Evolutionary conservation across 2,888 invertebrate genomes (phyloP).

Genomic region (Theretra japonica): DNA sequence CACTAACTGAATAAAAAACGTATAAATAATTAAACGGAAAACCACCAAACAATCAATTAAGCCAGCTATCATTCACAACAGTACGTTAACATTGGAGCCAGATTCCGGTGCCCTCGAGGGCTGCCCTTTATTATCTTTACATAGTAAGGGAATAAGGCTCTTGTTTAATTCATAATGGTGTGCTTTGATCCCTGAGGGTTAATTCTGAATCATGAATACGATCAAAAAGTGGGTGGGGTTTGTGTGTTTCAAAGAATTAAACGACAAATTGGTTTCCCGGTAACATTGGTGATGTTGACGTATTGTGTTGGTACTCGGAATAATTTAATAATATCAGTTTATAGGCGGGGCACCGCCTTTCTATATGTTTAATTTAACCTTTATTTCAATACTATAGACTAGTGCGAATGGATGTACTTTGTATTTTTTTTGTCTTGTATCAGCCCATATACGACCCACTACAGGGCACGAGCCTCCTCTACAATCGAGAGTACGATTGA

Average conservation of each 20-base stretch:
- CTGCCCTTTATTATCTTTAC: conserved; percentile 33
- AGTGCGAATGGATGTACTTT: too few relatives aligned
- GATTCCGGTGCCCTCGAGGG: conserved; percentile 28
- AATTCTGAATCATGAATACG: conserved; percentile 27
- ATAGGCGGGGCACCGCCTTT: too few relatives aligned
- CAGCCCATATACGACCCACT: too few relatives aligned
- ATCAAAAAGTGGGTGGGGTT: conserved; percentile 26
- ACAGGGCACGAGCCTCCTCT: too few relatives aligned
- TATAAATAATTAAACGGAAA: conserved; percentile 11
- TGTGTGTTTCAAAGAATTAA: conserved; percentile 21
- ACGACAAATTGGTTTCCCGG: neutral
- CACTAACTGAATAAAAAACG: neutral
- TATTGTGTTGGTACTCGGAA: too few relatives aligned
- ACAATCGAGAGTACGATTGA: too few relatives aligned
- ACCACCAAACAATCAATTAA: conserved; percentile 15
- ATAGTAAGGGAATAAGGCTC: conserved; percentile 31
- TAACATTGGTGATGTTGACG: neutral
- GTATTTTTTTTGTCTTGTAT: too few relatives aligned
- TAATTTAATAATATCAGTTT: too few relatives aligned
- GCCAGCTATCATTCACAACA: conserved; percentile 18
- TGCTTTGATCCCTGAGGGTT: conserved; percentile 29
- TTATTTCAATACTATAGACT: too few relatives aligned
- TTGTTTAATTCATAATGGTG: conserved; percentile 33
- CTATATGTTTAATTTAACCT: too few relatives aligned
- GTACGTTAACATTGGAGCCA: conserved; percentile 15